A percentile compares a stretch with the other conserved stretches of the same genome.
Conservation (phyloP, 2,797 vertebrate genomes). For the Sebastes paucispinis region DNA sequence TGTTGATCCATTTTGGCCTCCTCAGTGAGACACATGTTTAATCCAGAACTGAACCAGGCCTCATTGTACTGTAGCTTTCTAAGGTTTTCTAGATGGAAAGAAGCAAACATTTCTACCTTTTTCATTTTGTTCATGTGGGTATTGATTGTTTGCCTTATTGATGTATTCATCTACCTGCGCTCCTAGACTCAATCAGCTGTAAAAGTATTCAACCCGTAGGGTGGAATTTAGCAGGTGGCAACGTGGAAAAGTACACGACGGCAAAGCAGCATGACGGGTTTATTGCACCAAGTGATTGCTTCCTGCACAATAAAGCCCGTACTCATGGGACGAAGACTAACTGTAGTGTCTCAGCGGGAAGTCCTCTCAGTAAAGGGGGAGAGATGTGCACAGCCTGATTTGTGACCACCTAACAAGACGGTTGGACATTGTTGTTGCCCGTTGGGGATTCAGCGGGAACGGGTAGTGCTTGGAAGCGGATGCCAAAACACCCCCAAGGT, state of each 20-base stretch:
- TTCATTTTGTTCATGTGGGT: background rate
- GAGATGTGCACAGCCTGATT: slow-evolving; percentile 34
- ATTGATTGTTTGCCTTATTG: background rate
- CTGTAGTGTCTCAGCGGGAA: slow-evolving; percentile 38
- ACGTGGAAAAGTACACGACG: slow-evolving; percentile 11
- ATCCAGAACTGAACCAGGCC: background rate
- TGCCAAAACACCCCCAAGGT: slow-evolving; percentile 30
- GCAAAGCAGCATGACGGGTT: slow-evolving; percentile 28
- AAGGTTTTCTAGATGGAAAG: too few species aligned
- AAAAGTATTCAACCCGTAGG: background rate
- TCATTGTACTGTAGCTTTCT: background rate
- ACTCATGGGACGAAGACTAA: slow-evolving; percentile 24
- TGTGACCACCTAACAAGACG: slow-evolving; percentile 10
- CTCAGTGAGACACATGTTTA: background rate
- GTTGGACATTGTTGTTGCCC: background rate
- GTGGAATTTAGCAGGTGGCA: background rate
- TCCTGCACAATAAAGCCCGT: slow-evolving; percentile 10
- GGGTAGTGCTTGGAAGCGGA: slow-evolving; percentile 19
- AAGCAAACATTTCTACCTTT: background rate
- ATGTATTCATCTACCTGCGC: background rate
- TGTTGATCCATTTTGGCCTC: background rate
- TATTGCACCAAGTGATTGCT: slow-evolving; percentile 46
- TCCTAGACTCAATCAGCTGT: background rate
- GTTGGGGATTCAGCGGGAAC: slow-evolving; percentile 6
- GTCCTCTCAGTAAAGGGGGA: slow-evolving; percentile 39